A percentile compares a stretch with the other conserved stretches of the same genome.
Conservation (phyloP, 2,113 vertebrate species). For the Pedetes capensis region DNA sequence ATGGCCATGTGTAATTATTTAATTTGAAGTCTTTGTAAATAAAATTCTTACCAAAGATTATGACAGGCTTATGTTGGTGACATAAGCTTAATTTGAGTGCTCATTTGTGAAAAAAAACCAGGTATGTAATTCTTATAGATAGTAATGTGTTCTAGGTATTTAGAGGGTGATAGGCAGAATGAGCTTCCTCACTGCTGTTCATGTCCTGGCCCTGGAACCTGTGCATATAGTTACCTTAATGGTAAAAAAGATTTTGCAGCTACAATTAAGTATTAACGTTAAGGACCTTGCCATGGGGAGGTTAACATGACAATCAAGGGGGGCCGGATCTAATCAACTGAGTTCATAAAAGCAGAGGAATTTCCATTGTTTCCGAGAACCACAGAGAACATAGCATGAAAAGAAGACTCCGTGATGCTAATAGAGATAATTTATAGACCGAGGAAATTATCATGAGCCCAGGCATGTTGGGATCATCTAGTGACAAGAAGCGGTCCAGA, state of each 20-base stretch:
- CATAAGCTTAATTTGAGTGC: not conserved
- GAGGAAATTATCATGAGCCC: not conserved
- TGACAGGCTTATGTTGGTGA: not conserved
- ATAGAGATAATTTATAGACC: not conserved
- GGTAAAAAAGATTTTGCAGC: not conserved
- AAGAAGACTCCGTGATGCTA: no score
- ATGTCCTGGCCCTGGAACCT: accelerated
- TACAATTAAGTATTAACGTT: not conserved
- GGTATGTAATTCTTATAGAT: not conserved
- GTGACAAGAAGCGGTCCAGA: not conserved
- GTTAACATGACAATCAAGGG: no score
- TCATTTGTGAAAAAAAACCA: not conserved
- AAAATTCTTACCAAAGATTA: not conserved
- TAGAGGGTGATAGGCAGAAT: no score
- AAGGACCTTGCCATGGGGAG: not conserved
- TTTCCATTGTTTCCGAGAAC: not conserved
- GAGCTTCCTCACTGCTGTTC: no score
- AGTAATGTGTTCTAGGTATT: not conserved
- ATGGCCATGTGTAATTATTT: not conserved
- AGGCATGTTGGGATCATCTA: not conserved
- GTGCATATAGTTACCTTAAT: not conserved
- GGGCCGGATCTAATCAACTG: not conserved
- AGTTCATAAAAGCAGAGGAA: not conserved
- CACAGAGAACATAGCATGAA: not conserved
- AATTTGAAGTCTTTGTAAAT: not conserved